phyloP scores from a whole-genome alignment of 2,888 invertebrate genomes.

The Bombylius major region DNA sequence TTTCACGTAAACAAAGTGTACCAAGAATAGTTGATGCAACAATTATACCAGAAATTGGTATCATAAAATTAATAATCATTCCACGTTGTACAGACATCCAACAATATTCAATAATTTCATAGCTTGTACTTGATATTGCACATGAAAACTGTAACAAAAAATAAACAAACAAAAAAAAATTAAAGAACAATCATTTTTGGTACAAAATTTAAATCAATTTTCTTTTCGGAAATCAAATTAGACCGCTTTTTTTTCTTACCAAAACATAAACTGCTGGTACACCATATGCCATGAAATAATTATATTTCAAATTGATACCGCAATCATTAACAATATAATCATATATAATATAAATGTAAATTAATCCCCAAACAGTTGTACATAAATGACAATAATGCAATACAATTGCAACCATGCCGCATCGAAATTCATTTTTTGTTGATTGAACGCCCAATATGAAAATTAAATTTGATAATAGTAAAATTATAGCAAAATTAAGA shows the following conservation, averaged over 20 bases:
- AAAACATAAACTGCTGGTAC: slow-evolving; percentile 51
- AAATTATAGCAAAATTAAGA: slow-evolving; percentile 48
- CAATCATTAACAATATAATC: slow-evolving; percentile 39
- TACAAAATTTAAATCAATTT: background rate
- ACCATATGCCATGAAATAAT: slow-evolving; percentile 48
- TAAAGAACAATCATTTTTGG: background rate
- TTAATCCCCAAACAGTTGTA: slow-evolving; percentile 56
- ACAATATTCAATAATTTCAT: slow-evolving; percentile 60
- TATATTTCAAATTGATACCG: slow-evolving; percentile 43
- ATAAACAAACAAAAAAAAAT: background rate
- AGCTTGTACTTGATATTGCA: slow-evolving; percentile 53
- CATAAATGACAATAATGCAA: slow-evolving; percentile 58
- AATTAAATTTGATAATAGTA: slow-evolving; percentile 47
- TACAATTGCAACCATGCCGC: slow-evolving; percentile 51
- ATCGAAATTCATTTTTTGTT: slow-evolving; percentile 50
- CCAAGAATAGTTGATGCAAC: slow-evolving; percentile 48
- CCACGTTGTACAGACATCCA: slow-evolving; percentile 67
- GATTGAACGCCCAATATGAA: slow-evolving; percentile 56
- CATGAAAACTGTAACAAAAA: slow-evolving; percentile 44
- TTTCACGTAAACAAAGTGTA: slow-evolving; percentile 40
- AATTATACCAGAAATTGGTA: slow-evolving; percentile 55
- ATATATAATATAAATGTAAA: slow-evolving; percentile 50
- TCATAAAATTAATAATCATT: slow-evolving; percentile 63
- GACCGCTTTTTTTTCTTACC: slow-evolving; percentile 36
- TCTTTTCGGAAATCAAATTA: too few relatives aligned